Percentiles rank a stretch among this genome's conserved stretches.
Evolutionary conservation across 1,140 invertebrate genomes (phyloP).

Genomic region (Potamilus streckersoni): DNA sequence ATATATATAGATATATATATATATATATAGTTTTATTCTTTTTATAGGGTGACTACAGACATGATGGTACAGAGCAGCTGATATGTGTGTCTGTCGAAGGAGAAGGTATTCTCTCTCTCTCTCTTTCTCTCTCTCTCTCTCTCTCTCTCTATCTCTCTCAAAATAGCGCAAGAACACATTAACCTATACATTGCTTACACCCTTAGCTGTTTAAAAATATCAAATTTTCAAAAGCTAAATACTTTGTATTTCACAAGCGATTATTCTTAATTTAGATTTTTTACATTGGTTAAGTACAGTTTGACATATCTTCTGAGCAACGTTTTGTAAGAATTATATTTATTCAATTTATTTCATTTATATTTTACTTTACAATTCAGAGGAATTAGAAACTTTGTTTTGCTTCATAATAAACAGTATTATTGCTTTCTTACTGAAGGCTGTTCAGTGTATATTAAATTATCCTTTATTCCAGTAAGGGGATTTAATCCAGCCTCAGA

Average conservation of each 20-base stretch:
- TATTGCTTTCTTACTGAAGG: background rate
- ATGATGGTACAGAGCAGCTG: conserved; percentile 83
- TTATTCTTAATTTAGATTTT: no score
- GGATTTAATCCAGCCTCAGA: conserved; percentile 75
- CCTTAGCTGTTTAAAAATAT: no score
- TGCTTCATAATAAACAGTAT: background rate
- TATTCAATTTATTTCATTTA: no score
- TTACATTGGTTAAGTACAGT: no score
- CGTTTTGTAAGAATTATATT: no score
- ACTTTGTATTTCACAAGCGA: no score
- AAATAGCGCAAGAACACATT: no score
- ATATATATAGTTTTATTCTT: conserved; percentile 14
- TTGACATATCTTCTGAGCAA: no score
- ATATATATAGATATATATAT: background rate
- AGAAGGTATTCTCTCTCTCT: conserved; percentile 78
- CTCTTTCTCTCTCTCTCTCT: background rate
- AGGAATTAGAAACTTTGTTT: background rate
- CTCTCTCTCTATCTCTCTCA: background rate
- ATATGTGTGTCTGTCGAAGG: conserved; percentile 86
- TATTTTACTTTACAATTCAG: background rate
- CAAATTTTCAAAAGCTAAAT: no score
- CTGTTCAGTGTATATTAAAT: background rate
- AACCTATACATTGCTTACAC: no score
- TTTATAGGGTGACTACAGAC: conserved; percentile 80
- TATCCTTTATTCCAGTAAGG: conserved; percentile 73